These are phyloP conservation scores for Pelvicachromis taeniatus DNA, from an alignment of 2,113 vertebrate species.

Conservation along the genomic window DNA sequence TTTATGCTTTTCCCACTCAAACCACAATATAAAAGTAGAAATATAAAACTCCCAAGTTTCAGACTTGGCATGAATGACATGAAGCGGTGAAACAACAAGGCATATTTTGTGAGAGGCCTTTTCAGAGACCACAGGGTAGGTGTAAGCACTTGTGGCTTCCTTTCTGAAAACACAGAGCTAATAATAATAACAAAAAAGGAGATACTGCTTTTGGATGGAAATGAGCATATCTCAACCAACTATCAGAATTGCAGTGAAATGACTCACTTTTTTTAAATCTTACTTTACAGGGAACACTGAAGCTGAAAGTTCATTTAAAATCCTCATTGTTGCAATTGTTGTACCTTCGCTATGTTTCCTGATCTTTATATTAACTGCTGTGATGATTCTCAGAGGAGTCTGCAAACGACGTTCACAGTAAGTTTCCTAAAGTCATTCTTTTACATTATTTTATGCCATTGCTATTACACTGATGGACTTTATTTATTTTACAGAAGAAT, in stretches of 20 bases:
- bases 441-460: not conserved
- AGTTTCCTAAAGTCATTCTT: not conserved
- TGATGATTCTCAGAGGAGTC: not conserved
- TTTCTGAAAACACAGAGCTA: not conserved
- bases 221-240: not conserved
- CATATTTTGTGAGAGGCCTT: not conserved
- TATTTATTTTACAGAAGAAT: not conserved
- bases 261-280: not conserved
- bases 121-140: not conserved
- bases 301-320: rapidly evolving
- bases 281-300: not conserved
- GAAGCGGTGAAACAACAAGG: not conserved
- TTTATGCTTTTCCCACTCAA: not conserved
- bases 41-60: not conserved
- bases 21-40: not conserved
- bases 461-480: not conserved
- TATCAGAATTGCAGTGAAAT: not conserved
- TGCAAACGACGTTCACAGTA: not conserved
- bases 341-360: not conserved
- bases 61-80: not conserved
- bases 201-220: not conserved
- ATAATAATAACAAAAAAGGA: not conserved
- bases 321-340: not conserved
- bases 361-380: not conserved
- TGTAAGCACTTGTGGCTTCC: not conserved